These are phyloP conservation scores for Nyctalus aviator DNA, from an alignment of 2,797 vertebrate species.

Conservation along the genomic window DNA sequence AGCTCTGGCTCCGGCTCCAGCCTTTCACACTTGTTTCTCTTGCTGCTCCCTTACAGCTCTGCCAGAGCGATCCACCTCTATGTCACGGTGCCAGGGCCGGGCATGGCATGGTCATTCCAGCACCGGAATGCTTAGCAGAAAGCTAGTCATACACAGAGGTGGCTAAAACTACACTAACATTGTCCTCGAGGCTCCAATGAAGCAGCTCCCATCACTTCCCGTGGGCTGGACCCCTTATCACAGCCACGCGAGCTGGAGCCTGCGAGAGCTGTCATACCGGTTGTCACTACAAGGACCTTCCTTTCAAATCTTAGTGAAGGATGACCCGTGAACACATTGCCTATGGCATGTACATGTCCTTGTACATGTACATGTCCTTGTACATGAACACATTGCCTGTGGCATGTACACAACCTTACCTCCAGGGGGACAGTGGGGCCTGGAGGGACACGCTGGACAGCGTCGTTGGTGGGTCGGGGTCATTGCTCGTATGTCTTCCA, in stretches of 20 bases:
- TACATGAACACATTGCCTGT: too few relatives aligned
- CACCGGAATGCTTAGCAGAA: not conserved
- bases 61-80: not conserved
- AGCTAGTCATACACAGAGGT: not conserved
- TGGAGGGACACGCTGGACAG: not conserved
- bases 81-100: fast-evolving
- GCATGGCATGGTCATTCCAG: not conserved
- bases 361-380: too few relatives aligned
- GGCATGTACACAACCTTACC: too few relatives aligned
- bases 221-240: not conserved
- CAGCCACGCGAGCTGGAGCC: not conserved
- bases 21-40: not conserved
- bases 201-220: not conserved
- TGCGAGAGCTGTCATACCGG: too few relatives aligned
- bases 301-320: not conserved
- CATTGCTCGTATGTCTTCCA: not conserved
- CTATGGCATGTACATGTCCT: too few relatives aligned
- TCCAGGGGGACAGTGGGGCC: not conserved
- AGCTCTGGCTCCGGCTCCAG: fast-evolving
- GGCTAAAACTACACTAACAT: not conserved
- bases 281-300: too few relatives aligned
- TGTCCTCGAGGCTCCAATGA: not conserved
- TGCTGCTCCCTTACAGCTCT: fast-evolving
- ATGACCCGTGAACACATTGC: not conserved
- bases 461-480: fast-evolving